phyloP scores from a whole-genome alignment of 2,113 vertebrate species.

The Lophius piscatorius region DNA sequence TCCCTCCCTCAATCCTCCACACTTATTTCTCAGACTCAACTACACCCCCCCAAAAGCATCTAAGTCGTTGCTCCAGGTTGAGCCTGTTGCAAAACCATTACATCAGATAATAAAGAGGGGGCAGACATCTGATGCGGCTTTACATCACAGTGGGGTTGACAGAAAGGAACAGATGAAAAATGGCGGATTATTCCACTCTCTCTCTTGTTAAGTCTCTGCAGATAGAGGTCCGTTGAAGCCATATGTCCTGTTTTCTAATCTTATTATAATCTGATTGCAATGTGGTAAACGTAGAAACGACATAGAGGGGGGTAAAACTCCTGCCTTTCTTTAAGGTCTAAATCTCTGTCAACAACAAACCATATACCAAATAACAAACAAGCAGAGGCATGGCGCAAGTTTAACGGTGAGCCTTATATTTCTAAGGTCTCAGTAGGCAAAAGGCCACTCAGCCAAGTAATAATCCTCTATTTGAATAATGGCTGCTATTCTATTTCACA shows the following conservation, averaged over 20 bases:
- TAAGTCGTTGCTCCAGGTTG: conserved; percentile 66
- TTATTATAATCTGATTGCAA: conserved; percentile 64
- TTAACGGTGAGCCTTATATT: conserved; percentile 31
- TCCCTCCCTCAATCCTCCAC: neutral
- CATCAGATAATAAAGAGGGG: conserved; percentile 72
- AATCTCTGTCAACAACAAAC: conserved; percentile 30
- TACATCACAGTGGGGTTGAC: conserved; percentile 57
- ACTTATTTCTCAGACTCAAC: neutral
- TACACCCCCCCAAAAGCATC: conserved; percentile 31
- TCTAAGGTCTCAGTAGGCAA: conserved; percentile 35
- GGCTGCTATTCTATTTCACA: conserved; percentile 62
- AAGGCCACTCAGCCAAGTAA: conserved; percentile 66
- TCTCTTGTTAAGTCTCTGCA: conserved; percentile 64
- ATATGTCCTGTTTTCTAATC: conserved; percentile 58
- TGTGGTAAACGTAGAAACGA: conserved; percentile 8
- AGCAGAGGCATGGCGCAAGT: conserved; percentile 17
- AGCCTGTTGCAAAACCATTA: conserved; percentile 78
- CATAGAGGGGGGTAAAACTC: neutral
- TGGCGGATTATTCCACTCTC: conserved; percentile 62
- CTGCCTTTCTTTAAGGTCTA: conserved; percentile 1
- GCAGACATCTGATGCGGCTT: conserved; percentile 57
- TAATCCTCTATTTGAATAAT: conserved; percentile 71
- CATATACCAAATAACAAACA: conserved; percentile 23
- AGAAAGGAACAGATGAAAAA: conserved; percentile 61
- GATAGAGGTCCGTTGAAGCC: conserved; percentile 46